A percentile compares a stretch with the other conserved stretches of the same genome.
Evolutionary conservation across 1,140 invertebrate genomes (phyloP).

Genomic region (Apis cerana): DNA sequence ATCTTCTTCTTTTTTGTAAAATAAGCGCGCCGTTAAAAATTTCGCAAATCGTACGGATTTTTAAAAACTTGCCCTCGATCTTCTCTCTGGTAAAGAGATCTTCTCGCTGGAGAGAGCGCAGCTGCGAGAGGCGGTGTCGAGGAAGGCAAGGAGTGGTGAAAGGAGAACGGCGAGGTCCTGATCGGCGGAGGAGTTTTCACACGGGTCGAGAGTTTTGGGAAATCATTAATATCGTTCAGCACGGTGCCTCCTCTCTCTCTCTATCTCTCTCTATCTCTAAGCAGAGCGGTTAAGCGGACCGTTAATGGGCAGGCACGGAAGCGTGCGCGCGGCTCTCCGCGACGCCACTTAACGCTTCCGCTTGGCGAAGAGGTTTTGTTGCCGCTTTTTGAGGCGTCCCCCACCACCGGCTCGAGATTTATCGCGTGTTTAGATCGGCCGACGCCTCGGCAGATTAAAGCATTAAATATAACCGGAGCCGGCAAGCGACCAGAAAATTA

Average conservation of each 20-base stretch:
- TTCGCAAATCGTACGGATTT: too few relatives aligned
- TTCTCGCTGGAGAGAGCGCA: too few relatives aligned
- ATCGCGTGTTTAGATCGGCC: constrained; percentile 69
- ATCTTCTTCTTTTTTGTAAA: too few relatives aligned
- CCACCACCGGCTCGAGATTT: constrained; percentile 52
- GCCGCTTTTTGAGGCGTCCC: constrained; percentile 62
- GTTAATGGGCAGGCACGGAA: constrained; percentile 64
- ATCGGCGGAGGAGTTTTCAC: constrained; percentile 64
- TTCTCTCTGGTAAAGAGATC: too few relatives aligned
- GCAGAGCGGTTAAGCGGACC: constrained; percentile 38
- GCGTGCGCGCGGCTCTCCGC: constrained; percentile 48
- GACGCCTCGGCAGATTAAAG: constrained; percentile 57
- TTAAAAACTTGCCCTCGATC: too few relatives aligned
- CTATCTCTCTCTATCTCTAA: neutral
- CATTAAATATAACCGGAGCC: constrained; percentile 57
- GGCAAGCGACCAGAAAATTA: constrained; percentile 56
- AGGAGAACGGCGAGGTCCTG: constrained; percentile 30
- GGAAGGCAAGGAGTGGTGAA: neutral
- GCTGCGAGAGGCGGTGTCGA: constrained; percentile 12
- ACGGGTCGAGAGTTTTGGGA: constrained; percentile 72
- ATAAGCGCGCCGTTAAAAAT: too few relatives aligned
- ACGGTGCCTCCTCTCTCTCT: constrained; percentile 4
- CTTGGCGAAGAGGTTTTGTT: constrained; percentile 62
- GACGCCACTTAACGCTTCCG: constrained; percentile 69
- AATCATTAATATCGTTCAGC: constrained; percentile 75